Base-by-base conservation (phyloP, 2,888 invertebrate genomes). In the Leptura quadrifasciata region DNA sequence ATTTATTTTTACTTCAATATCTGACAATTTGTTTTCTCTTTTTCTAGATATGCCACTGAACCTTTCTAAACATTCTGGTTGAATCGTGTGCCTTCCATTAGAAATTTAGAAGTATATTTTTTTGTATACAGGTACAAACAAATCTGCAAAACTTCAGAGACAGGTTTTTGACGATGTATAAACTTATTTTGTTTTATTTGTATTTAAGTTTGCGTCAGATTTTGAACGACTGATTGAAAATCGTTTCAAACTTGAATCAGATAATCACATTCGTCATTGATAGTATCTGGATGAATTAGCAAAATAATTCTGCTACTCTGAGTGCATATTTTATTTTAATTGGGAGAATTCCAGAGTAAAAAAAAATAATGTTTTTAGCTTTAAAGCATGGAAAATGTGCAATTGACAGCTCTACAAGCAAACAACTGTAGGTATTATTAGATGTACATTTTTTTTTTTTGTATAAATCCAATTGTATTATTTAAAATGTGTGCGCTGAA, bases 31-130 rank as follows among this genome's bases (percentile, higher is more conserved):
- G 17, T 61, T 70, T 80, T 82, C 79, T n/a, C 0, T 79, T 86
- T 79, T 93, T 93, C 76, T 92, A 96, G 96, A 96, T 94, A 94
- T 95, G 92, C 96, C 96, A 89, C 91, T 96, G 89, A 96, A 96
- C 91, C 92, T 96, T 91, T 96, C 96, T 88, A 96, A 96, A 92
- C 95, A 96, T 92, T 91, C 91, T 87, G 91, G 92, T 88, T 92
- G 91, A 91, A 88, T 81, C 79, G 79, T 77, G 87, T 87, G 87
- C 87, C 88, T 88, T 88, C 77, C 77, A 76, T 54, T 72, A 75
- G 68, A 58, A 71, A 68, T 69, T 27, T 63, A 72, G 65, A 60
- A 72, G 65, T 75, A 70, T 58, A 73, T 77, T 71, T 77, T 24
- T 74, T 60, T 67, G 47, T 65, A 65, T 52, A 1, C 17, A 20